phyloP scores from a whole-genome alignment of 2,113 vertebrate species.

The Xenus cinereus region DNA sequence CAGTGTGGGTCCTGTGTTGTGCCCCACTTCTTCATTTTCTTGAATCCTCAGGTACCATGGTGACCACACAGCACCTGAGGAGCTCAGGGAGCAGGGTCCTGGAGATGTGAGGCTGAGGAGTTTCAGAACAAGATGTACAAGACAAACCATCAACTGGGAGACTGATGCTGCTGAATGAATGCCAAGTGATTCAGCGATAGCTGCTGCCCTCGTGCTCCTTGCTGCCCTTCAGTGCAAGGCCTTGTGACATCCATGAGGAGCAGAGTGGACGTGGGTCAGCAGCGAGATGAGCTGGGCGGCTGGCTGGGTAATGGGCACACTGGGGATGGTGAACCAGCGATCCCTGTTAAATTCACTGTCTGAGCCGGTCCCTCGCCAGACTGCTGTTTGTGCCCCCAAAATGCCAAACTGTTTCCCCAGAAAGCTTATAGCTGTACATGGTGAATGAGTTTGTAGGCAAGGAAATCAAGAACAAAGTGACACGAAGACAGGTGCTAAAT shows the following conservation, averaged over 20 bases:
- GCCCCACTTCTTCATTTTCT: background rate
- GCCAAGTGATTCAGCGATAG: accelerated
- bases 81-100: background rate
- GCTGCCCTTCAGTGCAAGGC: background rate
- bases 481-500: background rate
- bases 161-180: accelerated
- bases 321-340: background rate
- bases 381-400: background rate
- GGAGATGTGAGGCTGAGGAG: accelerated
- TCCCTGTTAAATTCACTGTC: background rate
- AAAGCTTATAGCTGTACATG: background rate
- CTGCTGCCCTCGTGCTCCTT: background rate
- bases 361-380: background rate
- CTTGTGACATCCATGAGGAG: background rate
- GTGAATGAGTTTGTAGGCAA: background rate
- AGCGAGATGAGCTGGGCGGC: background rate
- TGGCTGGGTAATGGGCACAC: background rate
- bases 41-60: accelerated
- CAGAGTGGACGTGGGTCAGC: too few relatives aligned
- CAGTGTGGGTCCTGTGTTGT: background rate
- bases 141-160: background rate
- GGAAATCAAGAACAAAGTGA: background rate
- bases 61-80: background rate
- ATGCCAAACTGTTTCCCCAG: background rate
- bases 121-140: background rate